Evolutionary conservation across 2,113 vertebrate genomes (phyloP), one percentile per base, ranked within the genome.

Genomic region (Nothoprocta pentlandii): DNA sequence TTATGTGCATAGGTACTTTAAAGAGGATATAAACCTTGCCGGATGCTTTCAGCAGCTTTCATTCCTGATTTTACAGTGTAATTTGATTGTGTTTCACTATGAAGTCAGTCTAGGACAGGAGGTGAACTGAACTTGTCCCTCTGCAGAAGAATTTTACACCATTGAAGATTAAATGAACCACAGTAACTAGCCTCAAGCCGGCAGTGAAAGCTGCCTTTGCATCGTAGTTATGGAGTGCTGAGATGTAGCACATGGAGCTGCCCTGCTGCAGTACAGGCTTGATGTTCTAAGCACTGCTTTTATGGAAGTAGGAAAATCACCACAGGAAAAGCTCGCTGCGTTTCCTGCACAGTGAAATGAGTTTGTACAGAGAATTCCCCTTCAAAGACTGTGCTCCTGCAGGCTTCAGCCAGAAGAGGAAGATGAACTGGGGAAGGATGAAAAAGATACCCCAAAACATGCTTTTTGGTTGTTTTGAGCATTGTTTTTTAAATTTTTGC

Each of bases 11-110:
- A 88, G 62, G 66, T 77, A 64, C 85, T 93, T 94, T 93, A 85
- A 92, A 86, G 92, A 81, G 62, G 39, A 36, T 81, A 62, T 95
- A 92, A 90, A 95, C 90, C 76, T 95, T 93, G 47, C 62, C 47
- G 68, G 49, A 12, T 61, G 22, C 76, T 90, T 87, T 90, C 85
- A 95, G 68, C 47, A 59, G 51, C 82, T 76, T 77, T 86, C 73
- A 53, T 19, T 91, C 34, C 75, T 51, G 61, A 70, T 91, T 95
- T 95, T 95, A 76, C 66, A 73, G 53, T 34, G 28, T 76, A 81
- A 85, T 93, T 95, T 83, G 53, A 87, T 93, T 12, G 1, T 84
- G 42, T 94, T 92, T 69, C 61, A 71, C 77, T 92, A 1, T 49
- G 77, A 92, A 94, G 83, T 93, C 94, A 88, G n/a, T 71, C 73